A percentile compares a stretch with the other conserved stretches of the same genome.
phyloP scores from a whole-genome alignment of 2,797 vertebrate species.

The Xiphorhynchus erythropygius region DNA sequence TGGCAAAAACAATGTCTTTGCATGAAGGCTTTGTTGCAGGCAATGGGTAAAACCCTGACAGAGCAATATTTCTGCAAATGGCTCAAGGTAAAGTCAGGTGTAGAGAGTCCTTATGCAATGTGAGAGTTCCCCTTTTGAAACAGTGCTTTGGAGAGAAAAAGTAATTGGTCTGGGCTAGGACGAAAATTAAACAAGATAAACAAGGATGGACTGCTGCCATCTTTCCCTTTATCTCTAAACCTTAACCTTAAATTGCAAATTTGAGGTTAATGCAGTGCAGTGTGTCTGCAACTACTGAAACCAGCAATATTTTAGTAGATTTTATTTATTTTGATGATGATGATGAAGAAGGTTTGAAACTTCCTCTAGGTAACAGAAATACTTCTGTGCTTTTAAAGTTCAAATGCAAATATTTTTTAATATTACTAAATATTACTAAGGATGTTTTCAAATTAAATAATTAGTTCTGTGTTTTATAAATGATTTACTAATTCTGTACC shows the following conservation, averaged over 20 bases:
- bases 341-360: neutral
- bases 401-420: neutral
- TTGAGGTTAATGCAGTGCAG: neutral
- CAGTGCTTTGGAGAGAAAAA: neutral
- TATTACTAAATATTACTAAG: neutral
- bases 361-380: neutral
- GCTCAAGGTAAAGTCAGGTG: neutral
- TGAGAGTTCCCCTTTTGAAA: constrained; percentile 24
- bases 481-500: neutral
- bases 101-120: constrained; percentile 6
- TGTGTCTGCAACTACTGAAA: neutral
- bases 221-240: constrained; percentile 12
- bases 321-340: neutral
- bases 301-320: neutral
- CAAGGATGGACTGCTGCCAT: neutral
- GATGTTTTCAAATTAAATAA: neutral
- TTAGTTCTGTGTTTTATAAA: neutral
- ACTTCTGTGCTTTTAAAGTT: neutral
- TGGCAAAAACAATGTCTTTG: neutral
- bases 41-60: neutral
- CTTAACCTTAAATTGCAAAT: constrained; percentile 34
- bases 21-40: neutral
- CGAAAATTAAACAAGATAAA: constrained; percentile 37
- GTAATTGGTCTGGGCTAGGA: neutral
- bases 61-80: neutral